Evolutionary conservation across 2,797 vertebrate species (phyloP).

Genomic region (Hoplostethus atlanticus): DNA sequence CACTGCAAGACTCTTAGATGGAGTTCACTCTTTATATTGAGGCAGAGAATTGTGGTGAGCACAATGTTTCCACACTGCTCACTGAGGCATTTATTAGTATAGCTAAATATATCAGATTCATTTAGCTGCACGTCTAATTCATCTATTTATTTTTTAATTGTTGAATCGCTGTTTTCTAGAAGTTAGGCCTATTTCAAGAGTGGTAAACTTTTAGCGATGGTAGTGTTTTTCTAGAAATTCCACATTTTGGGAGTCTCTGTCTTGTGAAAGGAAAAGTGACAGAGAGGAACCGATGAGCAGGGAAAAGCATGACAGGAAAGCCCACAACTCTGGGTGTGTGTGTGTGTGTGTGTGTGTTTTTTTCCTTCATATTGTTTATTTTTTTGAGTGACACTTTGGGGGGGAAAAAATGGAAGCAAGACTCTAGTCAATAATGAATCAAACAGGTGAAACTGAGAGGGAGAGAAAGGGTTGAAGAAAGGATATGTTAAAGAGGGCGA

Average conservation of each 20-base stretch:
- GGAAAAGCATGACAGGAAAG: neutral
- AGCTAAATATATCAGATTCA: too few relatives aligned
- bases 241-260: neutral
- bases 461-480: neutral
- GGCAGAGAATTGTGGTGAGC: too few relatives aligned
- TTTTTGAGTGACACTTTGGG: conserved; percentile 28
- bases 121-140: neutral
- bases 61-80: too few relatives aligned
- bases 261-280: neutral
- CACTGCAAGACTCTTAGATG: too few relatives aligned
- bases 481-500: conserved; percentile 4
- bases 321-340: neutral
- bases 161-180: neutral
- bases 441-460: conserved; percentile 21
- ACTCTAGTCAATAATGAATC: conserved; percentile 37
- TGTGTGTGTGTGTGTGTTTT: neutral
- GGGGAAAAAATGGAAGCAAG: conserved; percentile 12
- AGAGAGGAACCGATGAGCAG: neutral
- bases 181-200: neutral
- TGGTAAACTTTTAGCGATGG: neutral
- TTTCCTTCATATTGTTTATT: neutral
- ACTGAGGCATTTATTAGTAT: too few relatives aligned
- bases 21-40: too few relatives aligned
- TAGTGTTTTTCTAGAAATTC: neutral
- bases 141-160: neutral